These are phyloP conservation scores for Rhinolophus ferrumequinum DNA, from an alignment of 2,113 vertebrate genomes.

Conservation along the genomic window DNA sequence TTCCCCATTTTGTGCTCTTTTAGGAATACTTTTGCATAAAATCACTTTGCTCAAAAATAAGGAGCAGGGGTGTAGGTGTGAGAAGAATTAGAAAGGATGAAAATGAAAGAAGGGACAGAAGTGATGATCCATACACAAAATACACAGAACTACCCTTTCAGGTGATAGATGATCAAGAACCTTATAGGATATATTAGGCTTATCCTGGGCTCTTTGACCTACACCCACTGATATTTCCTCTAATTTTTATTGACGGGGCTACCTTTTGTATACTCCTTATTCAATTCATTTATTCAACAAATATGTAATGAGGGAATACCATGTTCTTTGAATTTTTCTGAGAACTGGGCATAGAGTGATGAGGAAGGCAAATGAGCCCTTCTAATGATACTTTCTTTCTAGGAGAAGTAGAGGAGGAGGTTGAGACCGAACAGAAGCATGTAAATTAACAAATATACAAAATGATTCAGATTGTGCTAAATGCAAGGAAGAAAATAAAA, in stretches of 20 bases:
- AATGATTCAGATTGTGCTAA: neutral
- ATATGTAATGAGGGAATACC: neutral
- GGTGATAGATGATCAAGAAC: neutral
- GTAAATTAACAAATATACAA: neutral
- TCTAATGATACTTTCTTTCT: neutral
- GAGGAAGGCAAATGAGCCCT: neutral
- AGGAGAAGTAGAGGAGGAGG: neutral
- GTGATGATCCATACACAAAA: neutral
- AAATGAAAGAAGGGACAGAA: slow-evolving; percentile 1
- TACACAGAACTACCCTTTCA: neutral
- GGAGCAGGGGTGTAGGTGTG: neutral
- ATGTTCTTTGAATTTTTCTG: neutral
- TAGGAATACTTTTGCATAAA: slow-evolving; percentile 5
- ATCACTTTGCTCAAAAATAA: slow-evolving; percentile 35
- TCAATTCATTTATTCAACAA: neutral
- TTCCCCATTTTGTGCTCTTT: neutral
- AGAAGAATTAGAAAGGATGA: slow-evolving; percentile 26
- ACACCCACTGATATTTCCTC: neutral
- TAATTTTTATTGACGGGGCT: neutral
- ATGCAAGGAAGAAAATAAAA: neutral
- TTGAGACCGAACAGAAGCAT: neutral
- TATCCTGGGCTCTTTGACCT: neutral
- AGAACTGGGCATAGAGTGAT: neutral
- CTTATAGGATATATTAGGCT: neutral
- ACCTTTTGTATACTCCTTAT: neutral